Evolutionary conservation across 2,888 invertebrate species (phyloP).

Genomic region (Drosophila affinis): DNA sequence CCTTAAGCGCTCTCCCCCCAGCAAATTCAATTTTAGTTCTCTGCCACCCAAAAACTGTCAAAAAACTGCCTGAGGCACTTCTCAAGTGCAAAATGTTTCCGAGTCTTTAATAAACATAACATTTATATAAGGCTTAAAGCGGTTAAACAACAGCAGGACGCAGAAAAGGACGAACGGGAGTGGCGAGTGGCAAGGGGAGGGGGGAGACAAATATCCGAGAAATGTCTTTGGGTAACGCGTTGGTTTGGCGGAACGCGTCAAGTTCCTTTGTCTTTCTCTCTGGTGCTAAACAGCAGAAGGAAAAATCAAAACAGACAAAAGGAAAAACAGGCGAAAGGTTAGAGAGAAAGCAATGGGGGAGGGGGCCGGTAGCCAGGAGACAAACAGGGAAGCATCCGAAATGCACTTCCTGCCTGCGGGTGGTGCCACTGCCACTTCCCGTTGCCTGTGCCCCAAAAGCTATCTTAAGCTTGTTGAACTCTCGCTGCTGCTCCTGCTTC

Average conservation of each 20-base stretch:
- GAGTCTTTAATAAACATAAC: conserved; percentile 71
- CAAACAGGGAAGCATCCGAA: conserved; percentile 33
- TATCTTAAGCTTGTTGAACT: conserved; percentile 65
- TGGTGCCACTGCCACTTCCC: neutral
- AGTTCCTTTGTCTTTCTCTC: conserved; percentile 55
- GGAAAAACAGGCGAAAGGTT: neutral
- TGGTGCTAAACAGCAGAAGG: conserved; percentile 40
- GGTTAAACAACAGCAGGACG: conserved; percentile 5
- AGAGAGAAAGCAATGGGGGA: neutral
- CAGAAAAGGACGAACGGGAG: neutral
- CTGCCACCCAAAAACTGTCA: conserved; percentile 7
- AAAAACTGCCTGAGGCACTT: conserved; percentile 21
- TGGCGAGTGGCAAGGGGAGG: neutral
- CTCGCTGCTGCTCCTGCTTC: conserved; percentile 3
- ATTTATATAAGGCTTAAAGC: conserved; percentile 53
- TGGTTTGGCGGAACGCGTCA: conserved; percentile 35
- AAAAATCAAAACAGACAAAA: conserved; percentile 54
- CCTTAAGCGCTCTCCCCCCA: neutral
- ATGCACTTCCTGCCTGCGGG: conserved; percentile 58
- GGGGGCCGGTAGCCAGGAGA: conserved; percentile 12
- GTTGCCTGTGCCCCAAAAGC: conserved; percentile 2
- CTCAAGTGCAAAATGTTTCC: conserved; percentile 51
- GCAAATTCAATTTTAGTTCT: neutral
- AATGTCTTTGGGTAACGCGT: conserved; percentile 50
- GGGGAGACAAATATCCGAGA: conserved; percentile 21